Evolutionary conservation across 2,888 invertebrate genomes (phyloP), one percentile per base, ranked within the genome.

Genomic region (Cheilosia vulpina): DNA sequence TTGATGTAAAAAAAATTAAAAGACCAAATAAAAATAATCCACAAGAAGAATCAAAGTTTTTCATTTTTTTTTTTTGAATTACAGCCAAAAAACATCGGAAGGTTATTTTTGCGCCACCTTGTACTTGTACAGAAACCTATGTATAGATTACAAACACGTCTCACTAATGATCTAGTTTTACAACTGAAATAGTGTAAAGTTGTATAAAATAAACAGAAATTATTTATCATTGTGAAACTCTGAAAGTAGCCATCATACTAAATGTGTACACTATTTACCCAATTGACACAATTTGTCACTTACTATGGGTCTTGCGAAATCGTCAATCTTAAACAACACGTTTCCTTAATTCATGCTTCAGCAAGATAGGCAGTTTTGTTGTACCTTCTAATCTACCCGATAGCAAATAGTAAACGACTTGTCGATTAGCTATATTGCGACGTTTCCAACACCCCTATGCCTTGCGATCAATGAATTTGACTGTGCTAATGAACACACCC

Each of bases 311-410:
- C 47, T 17, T 47, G 17, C 47, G 47, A 47, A 45, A 45, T 1
- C 21, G 19, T 19, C 52, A 2, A 27, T 21, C 15, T 50, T 4
- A 52, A 7, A 43, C 31, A 63, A 34, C 38, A 24, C 1, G 27
- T 65, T 57, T 17, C 27, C 24, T 60, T 27, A 66, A 65, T 41
- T 50, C 65, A 45, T 17, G n/a, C 43, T 57, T 52, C 52, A n/a
- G 2, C 15, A 27, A 63, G 73, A 63, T 63, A 72, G 53, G 63
- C 24, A 5, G 27, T 47, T 47, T 17, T 47, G 3, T 47, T 19
- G 1, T 11, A 2, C 9, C n/a, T 9, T 47, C 47, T 47, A 9
- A 45, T 17, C n/a, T 2, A 9, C 13, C 27, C 3, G 9, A 47
- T 47, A 47, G 9, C 19, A 17, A 47, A 63, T 34, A 34, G 34